A percentile compares a stretch with the other conserved stretches of the same genome.
phyloP scores from a whole-genome alignment of 2,113 vertebrate genomes.

The Octodon degus region DNA sequence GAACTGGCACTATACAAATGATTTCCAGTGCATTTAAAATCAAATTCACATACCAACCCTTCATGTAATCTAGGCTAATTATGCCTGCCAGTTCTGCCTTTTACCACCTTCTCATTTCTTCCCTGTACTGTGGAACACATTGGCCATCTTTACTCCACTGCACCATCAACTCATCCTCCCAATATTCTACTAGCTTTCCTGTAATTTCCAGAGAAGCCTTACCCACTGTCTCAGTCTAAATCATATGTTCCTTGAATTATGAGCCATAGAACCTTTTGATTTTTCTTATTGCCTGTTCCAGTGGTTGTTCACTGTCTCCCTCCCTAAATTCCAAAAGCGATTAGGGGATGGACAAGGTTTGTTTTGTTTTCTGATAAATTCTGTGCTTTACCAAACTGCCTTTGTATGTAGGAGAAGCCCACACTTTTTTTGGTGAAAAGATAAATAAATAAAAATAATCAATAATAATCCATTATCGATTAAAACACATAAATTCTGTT shows the following conservation, averaged over 20 bases:
- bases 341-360: background rate
- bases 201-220: background rate
- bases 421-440: background rate
- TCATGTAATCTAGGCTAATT: background rate
- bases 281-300: background rate
- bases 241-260: background rate
- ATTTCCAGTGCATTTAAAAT: constrained; percentile 1
- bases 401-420: background rate
- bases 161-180: background rate
- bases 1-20: background rate
- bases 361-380: background rate
- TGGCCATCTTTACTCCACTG: background rate
- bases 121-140: background rate
- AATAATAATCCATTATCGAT: background rate
- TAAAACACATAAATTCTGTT: no score
- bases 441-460: background rate
- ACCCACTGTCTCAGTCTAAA: background rate
- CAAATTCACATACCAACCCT: background rate
- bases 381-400: background rate
- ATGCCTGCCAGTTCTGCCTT: background rate
- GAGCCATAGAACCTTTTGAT: background rate
- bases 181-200: background rate
- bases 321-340: background rate
- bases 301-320: background rate
- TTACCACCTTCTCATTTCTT: background rate